Percentiles rank a stretch among this genome's conserved stretches.
phyloP scores from a whole-genome alignment of 2,888 invertebrate species.

The Metacarcinus magister region DNA sequence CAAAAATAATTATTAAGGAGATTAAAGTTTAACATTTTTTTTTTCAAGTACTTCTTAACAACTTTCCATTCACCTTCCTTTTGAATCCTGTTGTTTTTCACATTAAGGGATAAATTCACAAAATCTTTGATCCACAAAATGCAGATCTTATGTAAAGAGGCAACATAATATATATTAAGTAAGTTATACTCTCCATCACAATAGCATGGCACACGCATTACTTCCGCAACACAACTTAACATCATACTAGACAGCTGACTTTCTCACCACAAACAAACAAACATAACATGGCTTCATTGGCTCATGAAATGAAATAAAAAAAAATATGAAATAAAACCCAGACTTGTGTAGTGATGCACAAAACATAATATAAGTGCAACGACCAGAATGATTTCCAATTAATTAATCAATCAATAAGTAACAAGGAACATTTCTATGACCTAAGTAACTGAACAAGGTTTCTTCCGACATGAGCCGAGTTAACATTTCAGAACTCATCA shows the following conservation, averaged over 20 bases:
- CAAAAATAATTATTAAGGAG: not conserved
- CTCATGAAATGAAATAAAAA: not conserved
- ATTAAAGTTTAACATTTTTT: not conserved
- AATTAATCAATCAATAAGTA: slow-evolving; percentile 33
- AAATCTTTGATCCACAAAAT: slow-evolving; percentile 17
- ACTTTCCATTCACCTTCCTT: slow-evolving; percentile 6
- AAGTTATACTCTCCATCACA: slow-evolving; percentile 67
- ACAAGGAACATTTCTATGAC: slow-evolving; percentile 59
- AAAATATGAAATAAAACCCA: not conserved
- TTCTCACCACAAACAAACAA: not conserved
- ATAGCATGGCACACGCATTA: slow-evolving; percentile 67
- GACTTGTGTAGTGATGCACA: not conserved
- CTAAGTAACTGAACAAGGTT: slow-evolving; percentile 4
- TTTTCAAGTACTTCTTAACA: not conserved
- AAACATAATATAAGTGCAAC: not conserved
- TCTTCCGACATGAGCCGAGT: slow-evolving; percentile 50
- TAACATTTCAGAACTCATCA: slow-evolving; percentile 29
- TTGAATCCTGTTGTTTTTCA: not conserved
- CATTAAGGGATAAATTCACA: not conserved
- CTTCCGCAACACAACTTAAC: slow-evolving; percentile 36
- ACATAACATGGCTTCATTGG: not conserved
- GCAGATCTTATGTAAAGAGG: not conserved
- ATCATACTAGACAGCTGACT: not conserved
- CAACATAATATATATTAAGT: slow-evolving; percentile 59
- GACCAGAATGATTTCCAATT: not conserved